Percentiles rank a stretch among this genome's conserved stretches.
These are phyloP conservation scores for Monochamus saltuarius DNA, from an alignment of 1,140 invertebrate genomes.

Conservation along the genomic window DNA sequence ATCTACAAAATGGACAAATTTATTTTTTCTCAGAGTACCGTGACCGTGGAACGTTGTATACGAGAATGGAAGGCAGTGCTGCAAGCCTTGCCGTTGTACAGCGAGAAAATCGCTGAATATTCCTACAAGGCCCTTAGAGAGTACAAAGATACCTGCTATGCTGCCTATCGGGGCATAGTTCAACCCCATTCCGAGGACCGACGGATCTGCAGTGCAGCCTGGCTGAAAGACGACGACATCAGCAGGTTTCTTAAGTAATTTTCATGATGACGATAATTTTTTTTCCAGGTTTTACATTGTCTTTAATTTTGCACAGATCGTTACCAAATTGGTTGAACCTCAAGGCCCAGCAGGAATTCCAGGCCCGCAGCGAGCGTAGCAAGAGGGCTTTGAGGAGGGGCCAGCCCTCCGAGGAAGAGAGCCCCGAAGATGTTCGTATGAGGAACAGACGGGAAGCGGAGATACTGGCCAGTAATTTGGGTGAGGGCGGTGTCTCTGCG, in stretches of 20 bases:
- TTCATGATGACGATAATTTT: neutral
- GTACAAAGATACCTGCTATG: conserved; percentile 75
- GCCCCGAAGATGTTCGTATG: conserved; percentile 75
- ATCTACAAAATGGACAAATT: conserved; percentile 7
- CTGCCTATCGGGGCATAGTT: conserved; percentile 74
- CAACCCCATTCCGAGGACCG: conserved; percentile 80
- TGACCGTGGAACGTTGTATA: conserved; percentile 71
- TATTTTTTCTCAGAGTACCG: conserved; percentile 61
- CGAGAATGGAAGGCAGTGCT: conserved; percentile 69
- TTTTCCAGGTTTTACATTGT: too few relatives aligned
- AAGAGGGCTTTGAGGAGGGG: conserved; percentile 51
- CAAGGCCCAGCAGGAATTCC: conserved; percentile 57
- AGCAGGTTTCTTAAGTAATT: conserved; percentile 79
- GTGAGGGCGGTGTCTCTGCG: conserved; percentile 63
- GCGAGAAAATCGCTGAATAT: conserved; percentile 69
- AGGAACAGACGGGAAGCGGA: conserved; percentile 87
- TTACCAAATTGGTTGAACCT: conserved; percentile 81
- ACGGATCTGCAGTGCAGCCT: conserved; percentile 81
- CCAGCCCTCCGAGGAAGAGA: conserved; percentile 65
- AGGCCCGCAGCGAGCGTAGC: conserved; percentile 46
- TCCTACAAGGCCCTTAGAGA: conserved; percentile 69
- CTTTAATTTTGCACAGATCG: conserved; percentile 57
- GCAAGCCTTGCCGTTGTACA: conserved; percentile 70
- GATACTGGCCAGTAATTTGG: conserved; percentile 85
- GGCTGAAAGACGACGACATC: conserved; percentile 94